Evolutionary conservation across 2,113 vertebrate species (phyloP), one percentile per base, ranked within the genome.

Genomic region (Prochilodus magdalenae): DNA sequence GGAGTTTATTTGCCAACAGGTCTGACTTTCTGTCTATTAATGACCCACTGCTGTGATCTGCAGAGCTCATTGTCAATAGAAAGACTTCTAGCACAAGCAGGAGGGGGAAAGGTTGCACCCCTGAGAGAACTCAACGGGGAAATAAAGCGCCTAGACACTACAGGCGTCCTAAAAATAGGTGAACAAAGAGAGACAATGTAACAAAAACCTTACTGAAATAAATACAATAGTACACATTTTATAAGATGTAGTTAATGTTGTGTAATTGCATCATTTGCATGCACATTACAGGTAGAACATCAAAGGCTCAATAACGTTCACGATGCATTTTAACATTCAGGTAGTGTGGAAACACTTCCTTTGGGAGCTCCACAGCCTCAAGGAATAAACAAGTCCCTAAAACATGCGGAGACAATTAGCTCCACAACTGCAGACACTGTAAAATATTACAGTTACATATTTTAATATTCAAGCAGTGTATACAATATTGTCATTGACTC

Each of bases 1-100:
- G 20, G 30, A 27, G 14, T 36, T 36, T 67, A 67, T 8, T 36
- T 67, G 65, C 65, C 30, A 67, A 67, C 4, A 36, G 18, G 29
- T 36, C 65, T 40, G 29, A 67, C 65, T 67, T 30, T 7, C 65
- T 13, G 5, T 36, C 33, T 67, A 36, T 67, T 40, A 70, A 65
- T 71, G 80, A 82, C 80, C 75, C 73, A 82, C 80, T 82, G 80
- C 65, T 82, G 80, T 71, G 80, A 82, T 82, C 73, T 77, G 80
- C 62, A 53, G 65, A 67, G 65, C 33, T 77, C 60, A 76, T 51
- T 70, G 53, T 33, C 65, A 67, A 36, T 22, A 51, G 33, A 71
- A 70, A 57, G 53, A 33, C 51, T 29, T 53, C 40, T 53, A 67
- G 63, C 80, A 44, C 71, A 66, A 49, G 59, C 70, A 27, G 22